phyloP scores from a whole-genome alignment of 2,797 vertebrate genomes.

The Onychomys torridus region DNA sequence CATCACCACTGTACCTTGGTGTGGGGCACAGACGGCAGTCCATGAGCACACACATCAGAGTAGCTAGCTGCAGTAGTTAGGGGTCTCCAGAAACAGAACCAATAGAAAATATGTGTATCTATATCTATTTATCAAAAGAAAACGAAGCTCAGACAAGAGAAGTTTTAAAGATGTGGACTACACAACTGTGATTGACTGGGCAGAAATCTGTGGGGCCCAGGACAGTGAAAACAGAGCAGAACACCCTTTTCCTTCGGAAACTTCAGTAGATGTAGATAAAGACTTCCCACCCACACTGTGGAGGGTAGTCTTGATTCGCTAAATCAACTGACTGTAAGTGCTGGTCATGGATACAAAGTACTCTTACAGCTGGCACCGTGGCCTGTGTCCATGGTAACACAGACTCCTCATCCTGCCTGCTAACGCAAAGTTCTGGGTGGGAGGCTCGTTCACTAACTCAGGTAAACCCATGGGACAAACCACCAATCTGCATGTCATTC shows the following conservation, averaged over 20 bases:
- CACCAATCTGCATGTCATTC: background rate
- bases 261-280: background rate
- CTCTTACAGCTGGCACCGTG: background rate
- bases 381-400: background rate
- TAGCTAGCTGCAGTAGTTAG: background rate
- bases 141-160: background rate
- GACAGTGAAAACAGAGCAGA: background rate
- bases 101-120: background rate
- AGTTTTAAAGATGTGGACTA: background rate
- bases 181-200: background rate
- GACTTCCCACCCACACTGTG: background rate
- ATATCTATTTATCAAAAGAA: background rate
- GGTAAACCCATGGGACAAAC: background rate
- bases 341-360: background rate
- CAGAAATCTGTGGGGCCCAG: background rate
- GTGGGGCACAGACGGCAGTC: too few relatives aligned
- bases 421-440: background rate
- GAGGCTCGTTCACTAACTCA: background rate
- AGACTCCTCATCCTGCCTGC: background rate
- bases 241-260: constrained; percentile 19
- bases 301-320: background rate
- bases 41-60: background rate
- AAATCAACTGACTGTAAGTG: background rate
- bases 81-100: background rate
- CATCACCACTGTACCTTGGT: background rate